Evolutionary conservation across 1,140 invertebrate genomes (phyloP).

Genomic region (Andrena cerasifolii): DNA sequence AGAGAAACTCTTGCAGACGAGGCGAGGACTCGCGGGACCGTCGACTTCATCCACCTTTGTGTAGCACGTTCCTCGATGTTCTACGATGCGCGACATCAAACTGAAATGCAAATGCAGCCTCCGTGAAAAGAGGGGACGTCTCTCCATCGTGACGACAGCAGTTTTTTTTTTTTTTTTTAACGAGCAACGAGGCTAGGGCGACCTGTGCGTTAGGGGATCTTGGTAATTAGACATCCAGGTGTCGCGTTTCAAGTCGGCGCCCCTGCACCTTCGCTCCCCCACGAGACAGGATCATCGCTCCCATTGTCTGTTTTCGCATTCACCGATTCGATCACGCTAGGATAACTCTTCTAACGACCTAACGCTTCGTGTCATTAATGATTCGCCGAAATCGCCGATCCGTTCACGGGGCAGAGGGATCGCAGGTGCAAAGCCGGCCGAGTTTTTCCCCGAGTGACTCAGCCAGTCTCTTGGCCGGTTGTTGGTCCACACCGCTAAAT

Average conservation of each 20-base stretch:
- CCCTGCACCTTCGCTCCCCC: constrained; percentile 55
- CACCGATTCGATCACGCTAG: constrained; percentile 74
- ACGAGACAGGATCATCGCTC: constrained; percentile 31
- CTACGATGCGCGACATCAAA: no score
- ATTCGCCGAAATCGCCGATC: constrained; percentile 66
- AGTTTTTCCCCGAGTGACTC: constrained; percentile 40
- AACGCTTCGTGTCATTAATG: constrained; percentile 72
- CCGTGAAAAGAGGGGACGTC: not conserved
- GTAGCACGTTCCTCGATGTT: no score
- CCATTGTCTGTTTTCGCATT: constrained; percentile 73
- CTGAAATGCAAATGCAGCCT: not conserved
- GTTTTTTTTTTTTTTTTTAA: constrained; percentile 10
- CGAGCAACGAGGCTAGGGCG: not conserved
- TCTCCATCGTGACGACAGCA: not conserved
- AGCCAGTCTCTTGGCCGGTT: constrained; percentile 12
- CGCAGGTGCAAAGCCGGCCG: constrained; percentile 47
- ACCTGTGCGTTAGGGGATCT: not conserved
- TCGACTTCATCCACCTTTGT: no score
- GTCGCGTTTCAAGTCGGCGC: constrained; percentile 50
- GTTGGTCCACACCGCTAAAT: constrained; percentile 25
- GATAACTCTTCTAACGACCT: constrained; percentile 74
- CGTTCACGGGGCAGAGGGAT: constrained; percentile 11
- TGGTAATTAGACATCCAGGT: constrained; percentile 71
- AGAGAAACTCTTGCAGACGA: no score
- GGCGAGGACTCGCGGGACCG: no score